Percentiles rank a stretch among this genome's conserved stretches.
phyloP scores from a whole-genome alignment of 2,888 invertebrate genomes.

The Caenorhabditis plicata region DNA sequence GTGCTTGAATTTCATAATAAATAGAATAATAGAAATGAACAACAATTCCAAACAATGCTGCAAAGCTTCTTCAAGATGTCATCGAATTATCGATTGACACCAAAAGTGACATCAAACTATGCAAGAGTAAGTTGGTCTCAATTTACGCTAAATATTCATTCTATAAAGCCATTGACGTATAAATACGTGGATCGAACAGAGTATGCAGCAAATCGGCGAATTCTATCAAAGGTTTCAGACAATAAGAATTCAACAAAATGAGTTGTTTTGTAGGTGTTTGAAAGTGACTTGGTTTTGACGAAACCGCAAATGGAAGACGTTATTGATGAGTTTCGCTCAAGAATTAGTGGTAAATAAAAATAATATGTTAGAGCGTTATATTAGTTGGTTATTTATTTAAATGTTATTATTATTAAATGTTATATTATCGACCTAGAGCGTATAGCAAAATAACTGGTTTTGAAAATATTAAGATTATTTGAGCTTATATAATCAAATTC shows the following conservation, averaged over 20 bases:
- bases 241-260: not conserved
- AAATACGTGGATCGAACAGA: slow-evolving; percentile 34
- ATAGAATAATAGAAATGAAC: slow-evolving; percentile 10
- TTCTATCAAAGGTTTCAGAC: slow-evolving; percentile 29
- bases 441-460: too few relatives aligned
- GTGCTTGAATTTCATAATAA: too few relatives aligned
- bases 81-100: slow-evolving; percentile 25
- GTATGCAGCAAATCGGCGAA: slow-evolving; percentile 32
- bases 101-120: slow-evolving; percentile 23
- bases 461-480: too few relatives aligned
- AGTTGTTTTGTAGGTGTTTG: slow-evolving; percentile 22
- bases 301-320: slow-evolving; percentile 41
- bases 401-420: too few relatives aligned
- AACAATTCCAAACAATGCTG: slow-evolving; percentile 7
- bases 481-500: too few relatives aligned
- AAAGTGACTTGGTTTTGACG: slow-evolving; percentile 40
- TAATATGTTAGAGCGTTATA: too few relatives aligned
- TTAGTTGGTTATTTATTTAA: too few relatives aligned
- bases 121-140: slow-evolving; percentile 11
- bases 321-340: slow-evolving; percentile 31
- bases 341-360: slow-evolving; percentile 32
- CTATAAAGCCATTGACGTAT: slow-evolving; percentile 10
- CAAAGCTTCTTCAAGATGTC: slow-evolving; percentile 20
- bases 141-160: not conserved
- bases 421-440: too few relatives aligned